These are phyloP conservation scores for Apteryx mantelli DNA, from an alignment of 2,113 vertebrate genomes.

Conservation along the genomic window DNA sequence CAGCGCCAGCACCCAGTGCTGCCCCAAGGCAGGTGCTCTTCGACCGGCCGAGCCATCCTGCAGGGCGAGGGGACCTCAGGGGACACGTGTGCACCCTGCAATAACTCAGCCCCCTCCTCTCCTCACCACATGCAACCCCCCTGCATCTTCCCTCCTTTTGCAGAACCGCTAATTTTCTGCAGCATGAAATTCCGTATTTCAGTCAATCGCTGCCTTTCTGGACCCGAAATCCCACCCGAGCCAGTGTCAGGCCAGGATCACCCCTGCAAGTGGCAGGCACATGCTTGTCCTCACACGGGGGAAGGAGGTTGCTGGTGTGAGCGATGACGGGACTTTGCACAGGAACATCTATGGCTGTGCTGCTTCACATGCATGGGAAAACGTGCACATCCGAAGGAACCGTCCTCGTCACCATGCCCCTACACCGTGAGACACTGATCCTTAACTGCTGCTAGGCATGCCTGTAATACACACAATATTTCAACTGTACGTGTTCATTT, in stretches of 20 bases:
- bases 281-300: not conserved
- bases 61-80: too few relatives aligned
- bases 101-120: not conserved
- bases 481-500: fast-evolving
- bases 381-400: fast-evolving
- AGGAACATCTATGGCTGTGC: not conserved
- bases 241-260: too few relatives aligned
- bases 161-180: not conserved
- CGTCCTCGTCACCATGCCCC: not conserved
- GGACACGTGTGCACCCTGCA: too few relatives aligned
- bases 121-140: not conserved
- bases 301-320: too few relatives aligned
- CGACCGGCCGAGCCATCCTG: too few relatives aligned
- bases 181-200: not conserved
- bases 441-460: not conserved
- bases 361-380: fast-evolving
- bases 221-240: too few relatives aligned
- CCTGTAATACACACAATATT: not conserved
- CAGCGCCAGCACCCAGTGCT: fast-evolving
- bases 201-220: too few relatives aligned
- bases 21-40: not conserved
- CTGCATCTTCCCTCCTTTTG: not conserved
- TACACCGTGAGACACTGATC: not conserved
- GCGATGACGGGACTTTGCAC: fast-evolving
- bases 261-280: too few relatives aligned